phyloP scores from a whole-genome alignment of 2,797 vertebrate genomes.

The Protosalanx chinensis region DNA sequence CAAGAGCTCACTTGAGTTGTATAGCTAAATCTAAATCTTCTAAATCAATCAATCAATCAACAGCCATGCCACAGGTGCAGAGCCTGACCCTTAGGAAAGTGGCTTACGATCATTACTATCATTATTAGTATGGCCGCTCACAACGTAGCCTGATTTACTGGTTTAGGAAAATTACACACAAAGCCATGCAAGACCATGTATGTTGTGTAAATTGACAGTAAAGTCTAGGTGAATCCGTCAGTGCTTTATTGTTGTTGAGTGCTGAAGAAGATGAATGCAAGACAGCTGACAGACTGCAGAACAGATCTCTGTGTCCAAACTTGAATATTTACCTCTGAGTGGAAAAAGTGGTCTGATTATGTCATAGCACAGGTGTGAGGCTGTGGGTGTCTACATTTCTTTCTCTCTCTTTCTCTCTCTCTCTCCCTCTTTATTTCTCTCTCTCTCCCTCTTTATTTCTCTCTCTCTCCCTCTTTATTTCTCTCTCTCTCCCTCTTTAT shows the following conservation, averaged over 20 bases:
- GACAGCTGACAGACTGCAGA: constrained; percentile 2
- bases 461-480: neutral
- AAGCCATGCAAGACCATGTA: neutral
- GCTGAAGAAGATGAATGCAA: neutral
- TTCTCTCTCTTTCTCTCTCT: neutral
- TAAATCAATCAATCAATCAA: no score
- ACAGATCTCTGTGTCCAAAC: constrained; percentile 1
- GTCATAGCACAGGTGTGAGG: constrained; percentile 27
- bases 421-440: neutral
- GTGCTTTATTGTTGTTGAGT: constrained; percentile 7
- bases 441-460: neutral
- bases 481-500: constrained; percentile 3
- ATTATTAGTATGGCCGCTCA: constrained; percentile 3
- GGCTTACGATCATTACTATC: neutral
- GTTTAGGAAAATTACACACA: neutral
- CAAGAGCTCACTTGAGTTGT: no score
- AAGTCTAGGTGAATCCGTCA: constrained; percentile 6
- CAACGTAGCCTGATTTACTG: neutral
- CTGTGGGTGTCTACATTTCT: neutral
- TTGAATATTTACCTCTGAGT: neutral
- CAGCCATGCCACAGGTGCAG: neutral
- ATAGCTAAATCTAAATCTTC: no score
- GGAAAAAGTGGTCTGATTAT: constrained; percentile 15
- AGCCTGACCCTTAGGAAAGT: neutral
- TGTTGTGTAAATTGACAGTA: constrained; percentile 16